Conservation (phyloP, 2,888 invertebrate genomes). For the Euzophera pinguis region DNA sequence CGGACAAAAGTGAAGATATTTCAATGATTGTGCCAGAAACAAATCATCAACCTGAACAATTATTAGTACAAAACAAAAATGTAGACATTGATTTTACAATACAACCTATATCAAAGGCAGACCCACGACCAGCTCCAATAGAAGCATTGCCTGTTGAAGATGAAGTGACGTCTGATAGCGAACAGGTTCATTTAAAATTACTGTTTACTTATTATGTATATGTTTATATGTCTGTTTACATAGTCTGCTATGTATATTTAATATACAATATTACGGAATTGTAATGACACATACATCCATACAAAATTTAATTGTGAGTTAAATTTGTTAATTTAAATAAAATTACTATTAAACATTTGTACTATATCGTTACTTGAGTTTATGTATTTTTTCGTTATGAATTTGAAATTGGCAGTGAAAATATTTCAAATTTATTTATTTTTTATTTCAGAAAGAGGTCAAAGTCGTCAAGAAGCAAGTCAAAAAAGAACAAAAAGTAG, state of each 20-base stretch:
- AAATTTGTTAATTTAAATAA: constrained; percentile 17
- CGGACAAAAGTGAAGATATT: constrained; percentile 13
- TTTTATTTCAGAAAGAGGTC: constrained; percentile 62
- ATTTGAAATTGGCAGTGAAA: constrained; percentile 7
- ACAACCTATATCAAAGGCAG: constrained; percentile 25
- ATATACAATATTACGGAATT: constrained; percentile 56
- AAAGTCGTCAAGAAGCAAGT: constrained; percentile 57
- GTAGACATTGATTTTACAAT: constrained; percentile 21
- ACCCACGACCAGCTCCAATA: constrained; percentile 19
- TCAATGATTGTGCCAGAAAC: constrained; percentile 20
- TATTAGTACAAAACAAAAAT: constrained; percentile 13
- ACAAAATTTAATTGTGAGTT: constrained; percentile 29
- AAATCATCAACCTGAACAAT: constrained; percentile 18
- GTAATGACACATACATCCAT: constrained; percentile 43
- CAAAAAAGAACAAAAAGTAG: constrained; percentile 48
- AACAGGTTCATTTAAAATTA: constrained; percentile 71
- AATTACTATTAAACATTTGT: neutral
- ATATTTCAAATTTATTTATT: constrained; percentile 21
- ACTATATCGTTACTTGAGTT: neutral
- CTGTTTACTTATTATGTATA: constrained; percentile 64
- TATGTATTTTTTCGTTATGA: too few species aligned
- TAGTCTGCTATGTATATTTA: constrained; percentile 61
- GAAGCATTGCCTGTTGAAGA: constrained; percentile 38
- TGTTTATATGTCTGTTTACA: constrained; percentile 61
- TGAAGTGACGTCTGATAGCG: constrained; percentile 40